These are phyloP conservation scores for Hypolimnas misippus DNA, from an alignment of 2,888 invertebrate genomes.

Conservation along the genomic window DNA sequence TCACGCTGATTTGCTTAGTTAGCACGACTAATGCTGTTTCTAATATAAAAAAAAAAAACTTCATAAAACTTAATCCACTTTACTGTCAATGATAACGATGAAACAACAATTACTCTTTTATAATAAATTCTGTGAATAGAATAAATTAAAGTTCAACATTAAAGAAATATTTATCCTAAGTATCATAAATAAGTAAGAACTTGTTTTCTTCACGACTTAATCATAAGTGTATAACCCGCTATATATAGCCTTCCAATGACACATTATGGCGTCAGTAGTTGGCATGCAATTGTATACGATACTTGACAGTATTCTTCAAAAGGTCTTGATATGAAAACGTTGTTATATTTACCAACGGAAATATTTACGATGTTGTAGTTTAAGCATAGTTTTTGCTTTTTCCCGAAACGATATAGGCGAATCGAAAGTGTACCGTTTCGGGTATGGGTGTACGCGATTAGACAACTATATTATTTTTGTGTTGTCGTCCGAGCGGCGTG, in stretches of 20 bases:
- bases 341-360: background rate
- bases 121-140: no score
- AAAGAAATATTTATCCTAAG: no score
- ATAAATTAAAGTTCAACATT: no score
- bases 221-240: background rate
- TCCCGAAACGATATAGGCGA: slow-evolving; percentile 1
- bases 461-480: slow-evolving; percentile 11
- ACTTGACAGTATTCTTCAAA: slow-evolving; percentile 6
- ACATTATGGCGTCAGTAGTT: background rate
- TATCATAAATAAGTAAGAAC: no score
- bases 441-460: slow-evolving; percentile 2
- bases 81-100: no score
- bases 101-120: no score
- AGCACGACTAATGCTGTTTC: no score
- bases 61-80: no score
- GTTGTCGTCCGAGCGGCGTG: background rate
- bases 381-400: background rate
- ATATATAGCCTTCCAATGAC: background rate
- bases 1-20: no score
- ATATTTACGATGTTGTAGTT: background rate
- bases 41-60: no score
- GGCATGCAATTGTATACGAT: background rate
- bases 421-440: background rate
- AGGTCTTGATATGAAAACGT: background rate
- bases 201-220: no score